A percentile compares a stretch with the other conserved stretches of the same genome.
phyloP scores from a whole-genome alignment of 2,797 vertebrate genomes.

The Parauchenoglanis ngamensis region DNA sequence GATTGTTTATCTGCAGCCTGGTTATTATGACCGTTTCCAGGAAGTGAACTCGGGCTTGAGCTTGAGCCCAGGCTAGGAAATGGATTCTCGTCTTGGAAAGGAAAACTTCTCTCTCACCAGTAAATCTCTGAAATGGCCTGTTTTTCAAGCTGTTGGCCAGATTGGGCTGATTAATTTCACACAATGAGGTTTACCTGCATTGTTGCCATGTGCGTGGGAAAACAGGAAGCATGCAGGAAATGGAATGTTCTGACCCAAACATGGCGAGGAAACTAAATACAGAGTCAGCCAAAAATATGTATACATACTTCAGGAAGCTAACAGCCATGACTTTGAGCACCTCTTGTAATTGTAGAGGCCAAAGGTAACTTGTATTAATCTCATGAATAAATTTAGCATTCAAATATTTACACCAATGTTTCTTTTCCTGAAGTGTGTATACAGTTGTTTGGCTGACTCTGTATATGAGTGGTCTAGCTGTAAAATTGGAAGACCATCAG shows the following conservation, averaged over 20 bases:
- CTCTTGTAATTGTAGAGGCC: too few species aligned
- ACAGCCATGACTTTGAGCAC: too few species aligned
- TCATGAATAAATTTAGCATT: too few species aligned
- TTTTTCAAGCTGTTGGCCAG: constrained; percentile 45
- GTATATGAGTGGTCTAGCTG: neutral
- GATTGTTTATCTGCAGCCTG: constrained; percentile 69
- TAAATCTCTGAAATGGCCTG: constrained; percentile 36
- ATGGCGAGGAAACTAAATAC: neutral
- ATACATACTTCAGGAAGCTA: too few species aligned
- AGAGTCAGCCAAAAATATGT: too few species aligned
- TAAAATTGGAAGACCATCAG: neutral
- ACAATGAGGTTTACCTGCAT: constrained; percentile 44
- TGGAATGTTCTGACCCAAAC: constrained; percentile 43
- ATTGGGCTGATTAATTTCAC: constrained; percentile 50
- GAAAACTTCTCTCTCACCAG: constrained; percentile 44
- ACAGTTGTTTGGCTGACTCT: too few species aligned
- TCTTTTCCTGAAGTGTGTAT: too few species aligned
- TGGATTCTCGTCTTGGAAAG: constrained; percentile 56
- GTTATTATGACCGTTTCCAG: constrained; percentile 75
- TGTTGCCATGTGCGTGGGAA: constrained; percentile 49
- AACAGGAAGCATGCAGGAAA: constrained; percentile 49
- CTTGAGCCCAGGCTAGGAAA: constrained; percentile 63
- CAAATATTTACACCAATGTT: too few species aligned
- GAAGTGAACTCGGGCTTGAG: constrained; percentile 73
- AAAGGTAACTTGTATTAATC: too few species aligned